Base-by-base conservation (phyloP, 23 tunicate genomes). In the Halocynthia aurantium region DNA sequence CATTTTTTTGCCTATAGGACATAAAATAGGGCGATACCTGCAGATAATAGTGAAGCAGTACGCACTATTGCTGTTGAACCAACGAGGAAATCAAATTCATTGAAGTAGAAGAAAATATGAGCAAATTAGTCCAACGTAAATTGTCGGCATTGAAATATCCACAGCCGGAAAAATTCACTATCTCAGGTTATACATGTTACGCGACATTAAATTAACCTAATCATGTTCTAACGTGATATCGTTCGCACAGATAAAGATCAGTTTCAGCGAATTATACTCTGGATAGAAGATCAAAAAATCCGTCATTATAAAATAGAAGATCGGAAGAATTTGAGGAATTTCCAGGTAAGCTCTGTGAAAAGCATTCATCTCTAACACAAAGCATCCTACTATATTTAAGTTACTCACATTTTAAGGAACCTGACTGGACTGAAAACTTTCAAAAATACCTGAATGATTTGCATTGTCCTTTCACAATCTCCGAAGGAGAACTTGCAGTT, bases 211-310 rank as follows among this genome's bases (percentile, higher is more conserved):
- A 31, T 31, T 31, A 31, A 31, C 2, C 44, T 4, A 31, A 31
- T 31, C 44, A 31, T 31, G 44, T 31, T 31, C 44, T 31, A 9
- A 65, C 17, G 22, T 13, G 21, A 9, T 65, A 5, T 70, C 0
- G 57, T 18, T 82, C 5, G 69, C 81, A 22, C 55, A 86, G 92
- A 86, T 69, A 66, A 40, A 44, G 62, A 75, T 10, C 68, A 78
- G 44, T 80, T 75, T 50, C 84, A 70, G 75, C 71, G 78, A 7
- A 61, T 92, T 12, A 67, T 92, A 53, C 58, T 83, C 2, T 92
- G 98, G 98, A 60, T 92, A 15, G 98, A 92, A 70, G 98, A 92
- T 55, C 98, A 92, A 57, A 86, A 92, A 79, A 86, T 92, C 22
- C 84, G 98, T 21, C 92, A 86, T 69, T 86, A 82, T 68, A 61